phyloP scores from a whole-genome alignment of 53 echinoderm and acorn worm genomes.

The Temnopleurus reevesii region DNA sequence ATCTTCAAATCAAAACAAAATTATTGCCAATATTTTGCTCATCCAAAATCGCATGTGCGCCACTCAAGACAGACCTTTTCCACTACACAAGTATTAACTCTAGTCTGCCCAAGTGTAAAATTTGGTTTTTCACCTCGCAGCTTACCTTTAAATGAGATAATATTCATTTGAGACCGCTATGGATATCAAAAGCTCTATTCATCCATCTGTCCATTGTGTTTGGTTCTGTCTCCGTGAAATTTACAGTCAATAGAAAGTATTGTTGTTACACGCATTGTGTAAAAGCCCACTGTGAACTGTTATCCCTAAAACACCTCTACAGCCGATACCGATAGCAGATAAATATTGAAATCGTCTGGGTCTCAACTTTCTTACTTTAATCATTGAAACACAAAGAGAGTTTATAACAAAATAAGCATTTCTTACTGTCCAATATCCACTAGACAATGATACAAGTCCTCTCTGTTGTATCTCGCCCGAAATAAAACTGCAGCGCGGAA shows the following conservation, averaged over 20 bases:
- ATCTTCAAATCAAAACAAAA: no score
- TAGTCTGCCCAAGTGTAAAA: not conserved
- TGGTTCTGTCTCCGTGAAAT: conserved; percentile 35
- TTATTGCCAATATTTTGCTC: no score
- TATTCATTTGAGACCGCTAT: conserved; percentile 22
- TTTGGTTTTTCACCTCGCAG: not conserved
- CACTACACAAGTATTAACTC: no score
- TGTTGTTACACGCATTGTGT: conserved; percentile 25
- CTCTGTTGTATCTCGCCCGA: no score
- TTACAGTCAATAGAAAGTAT: conserved; percentile 29
- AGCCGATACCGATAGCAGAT: conserved; percentile 27
- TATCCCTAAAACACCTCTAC: conserved; percentile 21
- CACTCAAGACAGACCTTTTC: no score
- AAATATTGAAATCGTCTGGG: conserved; percentile 12
- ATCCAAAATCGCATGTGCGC: no score
- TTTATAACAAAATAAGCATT: not conserved
- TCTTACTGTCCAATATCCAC: no score
- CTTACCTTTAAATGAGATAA: conserved; percentile 35
- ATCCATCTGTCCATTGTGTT: conserved; percentile 52
- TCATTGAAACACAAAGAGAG: no score
- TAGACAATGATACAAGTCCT: no score
- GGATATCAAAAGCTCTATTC: conserved; percentile 36
- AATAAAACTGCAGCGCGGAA: no score
- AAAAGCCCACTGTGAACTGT: conserved; percentile 24
- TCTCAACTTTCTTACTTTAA: not conserved